Evolutionary conservation across 2,113 vertebrate genomes (phyloP).

Genomic region (Smithornis capensis): DNA sequence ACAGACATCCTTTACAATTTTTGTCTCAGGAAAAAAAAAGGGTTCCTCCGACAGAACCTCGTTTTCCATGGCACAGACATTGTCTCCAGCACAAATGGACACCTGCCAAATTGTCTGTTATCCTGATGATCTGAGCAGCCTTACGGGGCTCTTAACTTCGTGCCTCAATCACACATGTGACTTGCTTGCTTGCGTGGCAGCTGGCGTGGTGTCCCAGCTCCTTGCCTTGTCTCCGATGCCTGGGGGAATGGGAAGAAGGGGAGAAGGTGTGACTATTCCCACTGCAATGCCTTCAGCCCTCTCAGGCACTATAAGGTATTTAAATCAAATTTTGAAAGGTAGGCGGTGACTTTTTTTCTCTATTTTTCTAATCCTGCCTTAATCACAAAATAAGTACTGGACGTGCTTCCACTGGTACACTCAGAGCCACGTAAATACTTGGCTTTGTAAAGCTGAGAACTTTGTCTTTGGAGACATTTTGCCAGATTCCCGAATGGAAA

Average conservation of each 20-base stretch:
- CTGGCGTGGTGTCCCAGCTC: background rate
- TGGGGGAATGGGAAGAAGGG: background rate
- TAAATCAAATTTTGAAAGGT: background rate
- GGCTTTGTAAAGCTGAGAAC: background rate
- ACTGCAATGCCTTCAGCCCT: background rate
- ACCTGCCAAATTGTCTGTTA: background rate
- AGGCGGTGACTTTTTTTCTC: fast-evolving
- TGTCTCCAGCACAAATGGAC: background rate
- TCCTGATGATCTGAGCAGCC: background rate
- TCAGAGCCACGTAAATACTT: background rate
- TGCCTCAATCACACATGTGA: fast-evolving
- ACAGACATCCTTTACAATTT: background rate
- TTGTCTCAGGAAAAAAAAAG: background rate
- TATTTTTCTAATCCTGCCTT: background rate
- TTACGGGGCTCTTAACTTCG: background rate
- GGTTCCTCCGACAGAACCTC: background rate
- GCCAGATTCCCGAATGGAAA: background rate
- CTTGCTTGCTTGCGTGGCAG: background rate
- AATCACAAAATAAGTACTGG: background rate
- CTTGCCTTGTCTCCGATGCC: background rate
- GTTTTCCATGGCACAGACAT: background rate
- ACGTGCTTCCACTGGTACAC: background rate
- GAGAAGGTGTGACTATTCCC: background rate
- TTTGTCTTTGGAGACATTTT: background rate
- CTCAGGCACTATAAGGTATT: background rate